phyloP scores from a whole-genome alignment of 2,113 vertebrate genomes.

The Romanogobio albipinnatus region DNA sequence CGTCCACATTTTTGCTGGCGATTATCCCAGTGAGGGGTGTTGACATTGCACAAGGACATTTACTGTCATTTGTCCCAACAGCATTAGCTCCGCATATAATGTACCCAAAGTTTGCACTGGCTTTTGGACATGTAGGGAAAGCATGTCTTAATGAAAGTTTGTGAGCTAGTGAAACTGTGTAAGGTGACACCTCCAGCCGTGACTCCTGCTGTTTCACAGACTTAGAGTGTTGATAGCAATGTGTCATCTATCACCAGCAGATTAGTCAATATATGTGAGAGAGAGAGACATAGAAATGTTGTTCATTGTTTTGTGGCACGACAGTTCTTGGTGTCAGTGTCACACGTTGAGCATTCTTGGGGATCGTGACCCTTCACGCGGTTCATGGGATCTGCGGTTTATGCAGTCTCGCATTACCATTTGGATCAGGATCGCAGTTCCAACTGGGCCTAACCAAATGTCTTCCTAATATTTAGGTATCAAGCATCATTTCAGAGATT shows the following conservation, averaged over 20 bases:
- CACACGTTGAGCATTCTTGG: slow-evolving; percentile 22
- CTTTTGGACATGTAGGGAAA: neutral
- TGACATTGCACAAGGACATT: slow-evolving; percentile 37
- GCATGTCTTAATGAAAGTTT: neutral
- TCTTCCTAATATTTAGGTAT: neutral
- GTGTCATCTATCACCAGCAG: slow-evolving; percentile 15
- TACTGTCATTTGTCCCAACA: slow-evolving; percentile 22
- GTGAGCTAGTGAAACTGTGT: neutral
- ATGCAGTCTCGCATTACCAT: neutral
- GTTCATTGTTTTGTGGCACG: slow-evolving; percentile 15
- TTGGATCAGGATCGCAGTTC: neutral
- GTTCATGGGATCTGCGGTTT: neutral
- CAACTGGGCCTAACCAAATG: neutral
- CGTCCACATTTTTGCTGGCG: slow-evolving; percentile 3
- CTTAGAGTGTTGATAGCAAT: slow-evolving; percentile 28
- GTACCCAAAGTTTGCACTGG: neutral
- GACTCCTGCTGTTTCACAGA: slow-evolving; percentile 4
- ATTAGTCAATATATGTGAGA: slow-evolving; percentile 12
- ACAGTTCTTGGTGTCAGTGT: slow-evolving; percentile 20
- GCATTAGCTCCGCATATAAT: neutral
- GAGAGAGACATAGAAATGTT: neutral
- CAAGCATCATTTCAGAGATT: neutral
- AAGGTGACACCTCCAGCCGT: slow-evolving; percentile 9
- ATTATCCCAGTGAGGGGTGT: slow-evolving; percentile 15
- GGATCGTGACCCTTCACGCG: slow-evolving; percentile 6